A percentile compares a stretch with the other conserved stretches of the same genome.
phyloP scores from a whole-genome alignment of 64 coral and sea anemone species.

The Orbicella faveolata region DNA sequence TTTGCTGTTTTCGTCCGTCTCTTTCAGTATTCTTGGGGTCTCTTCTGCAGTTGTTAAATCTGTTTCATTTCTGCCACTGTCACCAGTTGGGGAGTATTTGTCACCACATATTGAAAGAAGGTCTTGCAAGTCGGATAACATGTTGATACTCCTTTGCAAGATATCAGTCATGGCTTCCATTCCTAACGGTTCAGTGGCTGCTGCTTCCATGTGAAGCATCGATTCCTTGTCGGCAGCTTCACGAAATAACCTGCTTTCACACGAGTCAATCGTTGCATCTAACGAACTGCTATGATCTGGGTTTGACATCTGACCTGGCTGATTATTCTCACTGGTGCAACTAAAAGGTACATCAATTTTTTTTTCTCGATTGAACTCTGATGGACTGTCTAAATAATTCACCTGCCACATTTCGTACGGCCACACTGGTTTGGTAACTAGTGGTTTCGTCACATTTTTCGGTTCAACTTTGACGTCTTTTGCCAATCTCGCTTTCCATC shows the following conservation, averaged over 20 bases:
- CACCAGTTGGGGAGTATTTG: too few species aligned
- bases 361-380: conserved; percentile 14
- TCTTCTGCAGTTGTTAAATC: not conserved
- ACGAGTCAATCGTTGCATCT: not conserved
- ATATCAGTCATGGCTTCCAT: not conserved
- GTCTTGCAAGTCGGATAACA: conserved; percentile 41
- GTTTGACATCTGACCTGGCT: not conserved
- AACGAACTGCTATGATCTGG: not conserved
- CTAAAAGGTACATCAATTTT: not conserved
- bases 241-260: not conserved
- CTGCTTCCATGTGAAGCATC: too few species aligned
- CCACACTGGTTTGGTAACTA: conserved; percentile 33
- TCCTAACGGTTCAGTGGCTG: not conserved
- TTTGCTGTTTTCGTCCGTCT: not conserved
- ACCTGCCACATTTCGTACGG: conserved; percentile 18
- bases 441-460: not conserved
- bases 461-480: conserved; percentile 52
- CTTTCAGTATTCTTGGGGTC: not conserved
- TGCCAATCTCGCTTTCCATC: conserved; percentile 15
- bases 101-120: not conserved
- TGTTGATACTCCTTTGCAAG: not conserved
- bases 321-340: not conserved
- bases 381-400: conserved; percentile 15
- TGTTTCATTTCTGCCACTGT: not conserved
- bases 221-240: not conserved